These are phyloP conservation scores for Synanceia verrucosa DNA, from an alignment of 2,797 vertebrate genomes.

Conservation along the genomic window DNA sequence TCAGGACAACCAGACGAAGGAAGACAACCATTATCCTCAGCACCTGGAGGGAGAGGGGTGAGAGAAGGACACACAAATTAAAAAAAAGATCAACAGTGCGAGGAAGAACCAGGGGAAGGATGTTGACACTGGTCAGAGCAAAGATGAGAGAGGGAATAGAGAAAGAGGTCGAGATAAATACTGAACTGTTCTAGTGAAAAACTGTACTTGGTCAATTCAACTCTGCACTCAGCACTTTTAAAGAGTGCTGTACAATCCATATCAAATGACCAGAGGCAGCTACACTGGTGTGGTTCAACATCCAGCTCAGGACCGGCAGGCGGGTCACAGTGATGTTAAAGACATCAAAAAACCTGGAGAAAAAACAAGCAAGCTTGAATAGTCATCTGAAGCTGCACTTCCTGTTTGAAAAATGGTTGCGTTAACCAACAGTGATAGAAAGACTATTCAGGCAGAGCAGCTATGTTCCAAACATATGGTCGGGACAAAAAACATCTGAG, in stretches of 20 bases:
- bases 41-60: constrained; percentile 76
- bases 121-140: not conserved
- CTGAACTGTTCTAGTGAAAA: constrained; percentile 32
- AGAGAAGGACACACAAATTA: not conserved
- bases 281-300: constrained; percentile 39
- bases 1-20: constrained; percentile 93
- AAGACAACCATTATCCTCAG: constrained; percentile 92
- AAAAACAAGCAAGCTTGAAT: constrained; percentile 27
- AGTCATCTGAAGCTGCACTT: not conserved
- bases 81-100: constrained; percentile 19
- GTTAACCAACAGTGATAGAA: not conserved
- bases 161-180: constrained; percentile 3
- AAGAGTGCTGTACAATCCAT: constrained; percentile 42
- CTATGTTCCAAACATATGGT: not conserved
- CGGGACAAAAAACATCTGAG: constrained; percentile 33
- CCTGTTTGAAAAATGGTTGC: no score
- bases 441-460: not conserved
- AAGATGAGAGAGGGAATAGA: not conserved
- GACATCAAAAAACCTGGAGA: constrained; percentile 6
- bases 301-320: constrained; percentile 34
- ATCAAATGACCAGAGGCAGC: constrained; percentile 45
- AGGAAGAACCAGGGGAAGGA: not conserved
- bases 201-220: constrained; percentile 33
- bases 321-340: constrained; percentile 34
- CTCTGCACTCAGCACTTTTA: constrained; percentile 44